Evolutionary conservation across 1,140 invertebrate genomes (phyloP), one percentile per base, ranked within the genome.

Genomic region (Drosophila ironensis): DNA sequence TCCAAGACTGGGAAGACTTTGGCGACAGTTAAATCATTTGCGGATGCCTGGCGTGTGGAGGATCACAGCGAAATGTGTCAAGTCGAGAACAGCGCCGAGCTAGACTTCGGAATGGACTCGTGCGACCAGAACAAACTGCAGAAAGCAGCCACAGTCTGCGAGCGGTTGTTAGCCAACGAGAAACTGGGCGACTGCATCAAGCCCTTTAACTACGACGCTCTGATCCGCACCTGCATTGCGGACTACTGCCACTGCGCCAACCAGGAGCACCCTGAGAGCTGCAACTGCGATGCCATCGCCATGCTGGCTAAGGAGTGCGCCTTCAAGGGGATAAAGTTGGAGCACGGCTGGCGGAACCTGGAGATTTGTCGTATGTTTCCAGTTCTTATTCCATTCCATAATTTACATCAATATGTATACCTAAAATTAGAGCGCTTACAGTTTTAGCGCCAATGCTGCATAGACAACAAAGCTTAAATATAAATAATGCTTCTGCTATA

Each of bases 281-380:
- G 96, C 75, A 93, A 93, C 1, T 98, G 96, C 77, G 92, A 93
- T 38, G 93, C 94, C 1, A 92, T 97, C 42, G 92, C 94, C 2
- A 94, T 96, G 46, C 95, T 95, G 76, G 93, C 95, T 1, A 92
- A 93, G 70, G 95, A 96, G 63, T 97, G 96, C 80, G 90, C 91
- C 6, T 91, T 93, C 27, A 92, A 93, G 24, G 94, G 94, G 11
- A 88, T 94, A 0, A 90, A 92, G 7, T 87, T 93, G 30, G 89
- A 94, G 60, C 88, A 90, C 5, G 91, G 91, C 3, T 98, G 96
- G 96, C 93, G 96, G 41, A 93, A 94, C 73, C 84, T 92, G 14
- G 91, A 93, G 6, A 92, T 93, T 30, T 97, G 96, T 81, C 94
- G 96, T 97, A 92, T n/a, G n/a, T n/a, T n/a, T n/a, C n/a, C n/a